A percentile compares a stretch with the other conserved stretches of the same genome.
Conservation (phyloP, 2,113 vertebrate genomes). For the Camelus dromedarius region DNA sequence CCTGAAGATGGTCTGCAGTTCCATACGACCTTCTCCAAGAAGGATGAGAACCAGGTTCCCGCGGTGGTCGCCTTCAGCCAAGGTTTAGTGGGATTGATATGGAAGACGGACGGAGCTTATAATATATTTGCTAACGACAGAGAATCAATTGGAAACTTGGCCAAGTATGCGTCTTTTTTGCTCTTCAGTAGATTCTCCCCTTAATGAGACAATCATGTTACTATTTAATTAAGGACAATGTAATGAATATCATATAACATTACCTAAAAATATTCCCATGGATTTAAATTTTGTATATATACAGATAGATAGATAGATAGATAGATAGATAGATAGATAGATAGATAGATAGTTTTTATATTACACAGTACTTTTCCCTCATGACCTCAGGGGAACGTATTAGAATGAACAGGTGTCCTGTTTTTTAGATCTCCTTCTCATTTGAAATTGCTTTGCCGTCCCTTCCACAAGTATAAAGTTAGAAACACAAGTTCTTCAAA, state of each 20-base stretch:
- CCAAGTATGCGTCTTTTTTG: slow-evolving; percentile 88
- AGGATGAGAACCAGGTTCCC: slow-evolving; percentile 71
- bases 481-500: neutral
- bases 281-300: slow-evolving; percentile 13
- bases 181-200: neutral
- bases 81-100: slow-evolving; percentile 88
- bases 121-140: slow-evolving; percentile 91
- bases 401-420: neutral
- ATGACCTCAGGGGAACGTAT: neutral
- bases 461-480: neutral
- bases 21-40: slow-evolving; percentile 87
- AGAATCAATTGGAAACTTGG: slow-evolving; percentile 89
- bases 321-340: too few relatives aligned
- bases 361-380: neutral
- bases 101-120: slow-evolving; percentile 88
- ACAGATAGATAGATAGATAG: too few relatives aligned
- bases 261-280: neutral
- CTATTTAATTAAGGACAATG: neutral
- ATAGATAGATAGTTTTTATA: neutral
- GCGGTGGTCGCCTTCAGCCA: slow-evolving; percentile 93
- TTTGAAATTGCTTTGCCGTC: neutral
- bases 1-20: slow-evolving; percentile 93
- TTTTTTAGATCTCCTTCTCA: neutral
- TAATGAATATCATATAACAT: neutral
- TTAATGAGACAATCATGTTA: neutral